phyloP scores from a whole-genome alignment of 2,797 vertebrate species.

The Bufotes viridis region DNA sequence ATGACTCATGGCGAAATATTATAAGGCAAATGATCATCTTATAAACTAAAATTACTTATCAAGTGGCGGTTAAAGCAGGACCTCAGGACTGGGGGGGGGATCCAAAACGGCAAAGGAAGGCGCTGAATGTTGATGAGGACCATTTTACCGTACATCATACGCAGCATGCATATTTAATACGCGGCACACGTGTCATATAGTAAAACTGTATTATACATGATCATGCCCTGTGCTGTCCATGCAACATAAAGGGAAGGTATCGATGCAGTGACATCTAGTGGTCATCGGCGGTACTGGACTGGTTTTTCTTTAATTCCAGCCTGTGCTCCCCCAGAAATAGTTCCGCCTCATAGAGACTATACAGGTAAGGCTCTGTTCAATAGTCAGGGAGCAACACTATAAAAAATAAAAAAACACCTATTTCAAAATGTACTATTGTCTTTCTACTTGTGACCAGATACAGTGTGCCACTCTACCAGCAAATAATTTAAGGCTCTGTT shows the following conservation, averaged over 20 bases:
- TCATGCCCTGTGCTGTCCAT: not conserved
- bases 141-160: not conserved
- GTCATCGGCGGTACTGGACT: not conserved
- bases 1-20: conserved; percentile 1
- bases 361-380: no score
- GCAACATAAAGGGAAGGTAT: not conserved
- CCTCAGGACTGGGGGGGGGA: not conserved
- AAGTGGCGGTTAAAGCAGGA: not conserved
- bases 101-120: not conserved
- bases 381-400: no score
- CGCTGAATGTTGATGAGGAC: not conserved
- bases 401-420: no score
- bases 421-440: no score
- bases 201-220: not conserved
- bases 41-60: not conserved
- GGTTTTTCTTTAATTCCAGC: not conserved
- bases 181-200: not conserved
- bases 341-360: no score
- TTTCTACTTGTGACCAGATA: no score
- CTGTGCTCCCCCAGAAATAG: no score
- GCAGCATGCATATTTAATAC: not conserved
- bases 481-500: no score
- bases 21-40: not conserved
- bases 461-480: no score
- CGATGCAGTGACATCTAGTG: not conserved